These are phyloP conservation scores for Blastobasis lacticolella DNA, from an alignment of 2,888 invertebrate species.

Conservation along the genomic window DNA sequence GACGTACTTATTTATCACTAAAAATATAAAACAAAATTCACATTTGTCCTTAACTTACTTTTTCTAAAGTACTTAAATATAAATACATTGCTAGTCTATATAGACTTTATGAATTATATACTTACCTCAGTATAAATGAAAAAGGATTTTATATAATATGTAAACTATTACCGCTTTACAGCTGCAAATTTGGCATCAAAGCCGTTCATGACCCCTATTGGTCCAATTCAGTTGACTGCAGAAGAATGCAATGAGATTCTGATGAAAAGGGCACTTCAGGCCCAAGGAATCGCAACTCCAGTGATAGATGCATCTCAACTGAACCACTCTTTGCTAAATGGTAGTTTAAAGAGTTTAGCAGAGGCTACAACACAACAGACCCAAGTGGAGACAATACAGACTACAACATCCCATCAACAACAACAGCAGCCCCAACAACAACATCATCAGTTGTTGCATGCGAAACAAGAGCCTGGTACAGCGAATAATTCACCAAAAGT, in stretches of 20 bases:
- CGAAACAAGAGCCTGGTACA: constrained; percentile 76
- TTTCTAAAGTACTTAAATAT: neutral
- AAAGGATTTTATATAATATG: too few species aligned
- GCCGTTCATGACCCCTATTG: constrained; percentile 82
- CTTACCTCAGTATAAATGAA: too few species aligned
- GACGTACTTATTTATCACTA: too few species aligned
- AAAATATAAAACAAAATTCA: neutral
- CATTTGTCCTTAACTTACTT: neutral
- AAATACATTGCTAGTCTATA: neutral
- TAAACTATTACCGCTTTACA: constrained; percentile 26
- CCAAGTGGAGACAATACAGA: constrained; percentile 50
- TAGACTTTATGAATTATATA: too few species aligned
- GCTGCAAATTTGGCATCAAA: constrained; percentile 64
- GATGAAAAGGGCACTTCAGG: constrained; percentile 83
- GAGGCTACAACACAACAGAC: constrained; percentile 50
- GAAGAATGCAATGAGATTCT: constrained; percentile 86
- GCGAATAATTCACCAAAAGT: constrained; percentile 73
- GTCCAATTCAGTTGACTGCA: constrained; percentile 81
- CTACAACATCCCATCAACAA: constrained; percentile 19
- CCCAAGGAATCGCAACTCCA: constrained; percentile 70
- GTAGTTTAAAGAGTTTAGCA: constrained; percentile 52
- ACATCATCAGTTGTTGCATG: constrained; percentile 65
- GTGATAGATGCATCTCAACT: constrained; percentile 66
- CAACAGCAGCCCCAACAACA: constrained; percentile 63
- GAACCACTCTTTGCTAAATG: constrained; percentile 61